Evolutionary conservation across 2,888 invertebrate species (phyloP), one percentile per base, ranked within the genome.

Genomic region (Thalpophila matura): DNA sequence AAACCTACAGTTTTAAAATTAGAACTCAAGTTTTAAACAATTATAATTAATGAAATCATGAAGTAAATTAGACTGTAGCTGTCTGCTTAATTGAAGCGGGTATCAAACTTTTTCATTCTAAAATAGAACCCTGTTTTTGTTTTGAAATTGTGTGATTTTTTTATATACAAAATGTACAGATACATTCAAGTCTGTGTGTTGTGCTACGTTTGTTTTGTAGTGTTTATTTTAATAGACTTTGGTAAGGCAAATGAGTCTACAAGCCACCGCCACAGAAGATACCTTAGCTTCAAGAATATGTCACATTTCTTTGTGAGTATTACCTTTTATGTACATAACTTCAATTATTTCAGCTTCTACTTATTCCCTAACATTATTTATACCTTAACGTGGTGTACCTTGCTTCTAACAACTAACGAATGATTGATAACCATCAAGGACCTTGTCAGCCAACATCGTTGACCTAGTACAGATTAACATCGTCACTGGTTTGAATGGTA

Each of bases 291-390:
- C 47, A 79, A 74, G 33, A 94, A 94, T 71, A 83, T 88, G 54
- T 82, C 93, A 2, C 88, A 80, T 67, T 91, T 93, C 69, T 94
- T 93, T 50, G 94, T 94, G 82, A 94, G 94, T 54, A 64, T 27
- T n/a, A 9, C 2, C 16, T 29, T 56, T 40, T 51, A 1, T 18
- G n/a, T 16, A 24, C 7, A 4, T 16, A 20, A 9, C n/a, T 45
- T 45, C n/a, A n/a, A n/a, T n/a, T n/a, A n/a, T n/a, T n/a, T n/a
- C n/a, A n/a, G n/a, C n/a, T n/a, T n/a, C n/a, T n/a, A n/a, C n/a
- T n/a, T n/a, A n/a, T n/a, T n/a, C n/a, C n/a, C n/a, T n/a, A n/a
- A n/a, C n/a, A n/a, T n/a, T n/a, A n/a, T n/a, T n/a, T n/a, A n/a
- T n/a, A n/a, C n/a, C n/a, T n/a, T n/a, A n/a, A n/a, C n/a, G n/a